Base-by-base conservation (phyloP, 2,888 invertebrate species). In the Diarsia dahlii region DNA sequence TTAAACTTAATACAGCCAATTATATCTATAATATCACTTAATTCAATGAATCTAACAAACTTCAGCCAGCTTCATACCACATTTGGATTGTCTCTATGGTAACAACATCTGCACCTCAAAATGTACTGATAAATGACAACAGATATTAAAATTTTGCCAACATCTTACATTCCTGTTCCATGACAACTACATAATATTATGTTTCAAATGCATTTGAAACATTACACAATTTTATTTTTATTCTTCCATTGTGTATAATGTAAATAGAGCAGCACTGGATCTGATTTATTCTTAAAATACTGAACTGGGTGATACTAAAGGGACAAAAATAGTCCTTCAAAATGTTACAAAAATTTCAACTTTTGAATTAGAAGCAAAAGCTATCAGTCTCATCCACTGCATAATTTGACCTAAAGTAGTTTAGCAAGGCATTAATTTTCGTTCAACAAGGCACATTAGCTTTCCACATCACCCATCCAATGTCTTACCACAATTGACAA, bases 401-500 rank as follows among this genome's bases (percentile, higher is more conserved):
- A 71, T 80, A 69, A 76, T 81, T 83, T 87, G 65, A 69, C 76
- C 74, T 75, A 78, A 77, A 72, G 64, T 86, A 80, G 50, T 84
- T 76, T 63, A 65, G 67, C 64, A 82, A 84, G 79, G 82, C 81
- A 82, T 82, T 74, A 66, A 78, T 71, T 84, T 80, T 69, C 60
- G 67, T 81, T 78, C 78, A 73, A 79, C 72, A 88, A 88, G 88
- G 88, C 88, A 88, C 88, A 81, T 84, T 76, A 75, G 68, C 74
- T 85, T 80, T 76, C 71, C 73, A 71, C 73, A 74, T 81, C 71
- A 79, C 23, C 58, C 78, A 79, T 81, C 69, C 69, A 83, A 76
- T 77, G 71, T 75, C 82, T 81, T 84, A 81, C 80, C 78, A 74
- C 81, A 89, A 90, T 90, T 89, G 89, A 91, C 89, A 89, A 86